A percentile compares a stretch with the other conserved stretches of the same genome.
Evolutionary conservation across 1,140 invertebrate genomes (phyloP).

Genomic region (Pachypsylla venusta): DNA sequence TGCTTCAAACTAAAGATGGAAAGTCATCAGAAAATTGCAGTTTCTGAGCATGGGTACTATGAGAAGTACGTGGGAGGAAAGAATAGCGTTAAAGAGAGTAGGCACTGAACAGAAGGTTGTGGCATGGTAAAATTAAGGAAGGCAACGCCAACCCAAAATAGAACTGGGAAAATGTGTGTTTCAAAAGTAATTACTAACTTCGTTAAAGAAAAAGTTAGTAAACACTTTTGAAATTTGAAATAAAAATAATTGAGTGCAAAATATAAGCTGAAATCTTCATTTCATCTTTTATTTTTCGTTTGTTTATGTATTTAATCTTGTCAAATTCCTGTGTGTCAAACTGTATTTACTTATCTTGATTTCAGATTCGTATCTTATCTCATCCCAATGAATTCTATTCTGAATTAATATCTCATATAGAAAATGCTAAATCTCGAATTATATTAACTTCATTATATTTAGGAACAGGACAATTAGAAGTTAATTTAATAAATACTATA

Average conservation of each 20-base stretch:
- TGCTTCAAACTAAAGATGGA: no score
- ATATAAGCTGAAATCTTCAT: neutral
- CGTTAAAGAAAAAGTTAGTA: neutral
- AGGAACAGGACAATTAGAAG: conserved; percentile 75
- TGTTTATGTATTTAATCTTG: no score
- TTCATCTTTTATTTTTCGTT: no score
- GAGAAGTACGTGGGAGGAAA: no score
- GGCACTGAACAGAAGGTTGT: no score
- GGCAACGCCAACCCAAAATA: no score
- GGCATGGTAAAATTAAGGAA: no score
- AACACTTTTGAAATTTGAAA: neutral
- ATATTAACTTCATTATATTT: conserved; percentile 84
- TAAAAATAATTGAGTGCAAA: neutral
- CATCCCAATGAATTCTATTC: conserved; percentile 63
- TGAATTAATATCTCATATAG: conserved; percentile 50
- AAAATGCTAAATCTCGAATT: conserved; percentile 57
- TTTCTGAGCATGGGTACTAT: no score
- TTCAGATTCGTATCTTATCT: conserved; percentile 38
- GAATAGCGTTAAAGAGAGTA: no score
- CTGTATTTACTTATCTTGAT: neutral
- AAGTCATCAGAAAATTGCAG: no score
- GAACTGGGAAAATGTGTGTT: no score
- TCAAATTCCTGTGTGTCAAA: no score
- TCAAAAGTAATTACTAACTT: neutral
- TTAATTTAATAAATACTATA: conserved; percentile 44